Base-by-base conservation (phyloP, 1,140 invertebrate species). In the Aphis gossypii region DNA sequence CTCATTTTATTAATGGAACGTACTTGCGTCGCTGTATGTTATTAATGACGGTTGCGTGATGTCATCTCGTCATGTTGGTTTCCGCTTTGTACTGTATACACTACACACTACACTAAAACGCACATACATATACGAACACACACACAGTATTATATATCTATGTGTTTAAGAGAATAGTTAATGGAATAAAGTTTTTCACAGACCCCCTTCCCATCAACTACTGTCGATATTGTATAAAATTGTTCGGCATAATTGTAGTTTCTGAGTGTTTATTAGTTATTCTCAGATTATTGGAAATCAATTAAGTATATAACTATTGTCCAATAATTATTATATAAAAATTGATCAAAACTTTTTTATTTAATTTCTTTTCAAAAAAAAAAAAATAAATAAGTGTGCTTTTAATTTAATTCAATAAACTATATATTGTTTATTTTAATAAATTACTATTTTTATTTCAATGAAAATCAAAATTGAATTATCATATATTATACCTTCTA, bases 21-120 rank as follows among this genome's bases (percentile, higher is more conserved):
- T 46, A 46, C 21, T 88, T 30, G 87, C 38, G 54, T 82, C 44
- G 60, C 90, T 46, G 25, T 82, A 44, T 35, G 91, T 92, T 92
- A 92, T 92, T 92, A 92, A 92, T 92, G 91, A 92, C 91, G 35
- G 35, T 83, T 30, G 91, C 91, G 44, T 92, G 91, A 92, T 92
- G 76, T 92, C 91, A 92, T 92, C 91, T 92, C 76, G 46, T 83
- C 68, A 84, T 92, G 82, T 92, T 51, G 46, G 91, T 92, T 92
- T 82, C 91, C 91, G 91, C 76, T 51, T 92, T 82, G 30, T 82
- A 82, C 60, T 23, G 9, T n/a, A 54, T 51, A 51, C 20, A 35
- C 83, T 44, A 44, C 21, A 25, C 35, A 21, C 46, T 46, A 11
- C 30, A 35, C 86, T 51, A 14, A 51, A 51, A 25, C 46, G 25